Evolutionary conservation across 2,797 vertebrate genomes (phyloP).

Genomic region (Borostomias antarcticus): DNA sequence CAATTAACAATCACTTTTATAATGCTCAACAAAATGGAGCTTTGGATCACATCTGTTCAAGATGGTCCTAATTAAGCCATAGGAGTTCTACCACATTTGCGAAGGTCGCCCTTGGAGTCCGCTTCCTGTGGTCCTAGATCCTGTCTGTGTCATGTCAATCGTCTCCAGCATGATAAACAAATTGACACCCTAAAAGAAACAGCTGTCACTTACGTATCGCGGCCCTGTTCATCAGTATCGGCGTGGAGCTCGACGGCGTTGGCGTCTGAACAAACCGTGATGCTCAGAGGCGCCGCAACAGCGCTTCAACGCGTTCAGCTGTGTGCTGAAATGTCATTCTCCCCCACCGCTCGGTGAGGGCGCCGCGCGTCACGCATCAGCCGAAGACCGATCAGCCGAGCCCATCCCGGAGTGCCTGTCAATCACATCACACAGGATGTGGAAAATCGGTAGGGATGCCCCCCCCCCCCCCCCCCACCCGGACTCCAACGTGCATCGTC

Average conservation of each 20-base stretch:
- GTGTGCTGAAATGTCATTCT: conserved; percentile 26
- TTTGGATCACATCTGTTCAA: too few relatives aligned
- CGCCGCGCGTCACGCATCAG: conserved; percentile 21
- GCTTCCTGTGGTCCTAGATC: background rate
- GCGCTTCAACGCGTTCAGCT: too few relatives aligned
- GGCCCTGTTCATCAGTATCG: background rate
- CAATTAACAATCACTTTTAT: too few relatives aligned
- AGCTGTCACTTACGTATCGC: too few relatives aligned
- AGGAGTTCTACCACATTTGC: background rate
- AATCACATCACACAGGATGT: conserved; percentile 55
- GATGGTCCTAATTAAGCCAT: too few relatives aligned
- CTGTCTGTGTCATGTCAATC: conserved; percentile 41
- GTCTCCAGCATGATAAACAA: conserved; percentile 47
- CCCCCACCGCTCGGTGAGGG: background rate
- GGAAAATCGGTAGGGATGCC: conserved; percentile 34
- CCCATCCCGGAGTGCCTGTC: conserved; percentile 37
- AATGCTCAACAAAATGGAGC: too few relatives aligned
- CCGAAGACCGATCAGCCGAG: conserved; percentile 15
- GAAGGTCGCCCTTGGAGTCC: background rate
- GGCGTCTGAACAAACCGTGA: background rate
- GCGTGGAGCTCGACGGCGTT: background rate
- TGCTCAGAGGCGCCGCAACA: conserved; percentile 21
- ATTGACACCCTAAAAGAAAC: conserved; percentile 38
- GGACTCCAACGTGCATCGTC: conserved; percentile 3
- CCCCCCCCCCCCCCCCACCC: background rate